Evolutionary conservation across 2,797 vertebrate genomes (phyloP).

Genomic region (Cuculus canorus): DNA sequence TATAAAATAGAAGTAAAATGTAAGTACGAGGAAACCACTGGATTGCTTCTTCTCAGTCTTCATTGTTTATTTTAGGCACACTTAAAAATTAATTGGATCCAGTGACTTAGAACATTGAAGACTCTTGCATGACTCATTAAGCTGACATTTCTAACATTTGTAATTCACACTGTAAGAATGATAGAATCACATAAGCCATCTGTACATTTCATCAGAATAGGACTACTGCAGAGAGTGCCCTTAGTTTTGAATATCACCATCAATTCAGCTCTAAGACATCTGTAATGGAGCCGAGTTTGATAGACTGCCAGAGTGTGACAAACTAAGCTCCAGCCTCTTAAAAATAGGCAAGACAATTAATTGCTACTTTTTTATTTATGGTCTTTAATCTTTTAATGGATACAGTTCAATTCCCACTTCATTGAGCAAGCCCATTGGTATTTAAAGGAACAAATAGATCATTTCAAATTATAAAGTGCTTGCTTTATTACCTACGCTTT

Average conservation of each 20-base stretch:
- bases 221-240: constrained; percentile 28
- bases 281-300: constrained; percentile 74
- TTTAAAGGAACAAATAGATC: constrained; percentile 69
- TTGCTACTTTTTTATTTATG: constrained; percentile 74
- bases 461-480: constrained; percentile 72
- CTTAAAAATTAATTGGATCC: constrained; percentile 72
- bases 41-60: constrained; percentile 24
- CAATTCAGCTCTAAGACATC: constrained; percentile 72
- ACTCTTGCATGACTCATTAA: constrained; percentile 81
- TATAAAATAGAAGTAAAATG: constrained; percentile 29
- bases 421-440: constrained; percentile 31
- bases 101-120: constrained; percentile 69
- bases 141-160: constrained; percentile 76
- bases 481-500: constrained; percentile 35
- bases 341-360: constrained; percentile 68
- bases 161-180: constrained; percentile 64
- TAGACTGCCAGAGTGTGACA: constrained; percentile 58
- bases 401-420: constrained; percentile 71
- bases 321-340: constrained; percentile 45
- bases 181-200: constrained; percentile 71
- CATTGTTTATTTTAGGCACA: constrained; percentile 64
- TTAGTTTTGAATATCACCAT: constrained; percentile 61
- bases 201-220: constrained; percentile 62
- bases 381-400: constrained; percentile 67
- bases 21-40: not conserved